phyloP scores from a whole-genome alignment of 2,888 invertebrate genomes.

The Scaptodrosophila latifasciaeformis region DNA sequence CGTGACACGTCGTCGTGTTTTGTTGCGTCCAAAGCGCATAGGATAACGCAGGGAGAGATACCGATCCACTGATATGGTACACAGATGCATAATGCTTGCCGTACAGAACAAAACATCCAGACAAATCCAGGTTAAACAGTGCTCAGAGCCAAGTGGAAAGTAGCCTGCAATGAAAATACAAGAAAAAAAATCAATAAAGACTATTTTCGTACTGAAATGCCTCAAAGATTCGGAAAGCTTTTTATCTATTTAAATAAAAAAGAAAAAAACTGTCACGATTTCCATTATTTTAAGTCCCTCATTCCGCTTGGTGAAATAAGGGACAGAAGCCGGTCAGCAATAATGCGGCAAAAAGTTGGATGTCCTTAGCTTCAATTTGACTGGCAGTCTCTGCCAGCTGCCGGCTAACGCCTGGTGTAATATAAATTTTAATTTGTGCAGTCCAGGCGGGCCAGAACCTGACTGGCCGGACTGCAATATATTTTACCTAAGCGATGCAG shows the following conservation, averaged over 20 bases:
- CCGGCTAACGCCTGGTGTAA: neutral
- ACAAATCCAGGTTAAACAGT: conserved; percentile 95
- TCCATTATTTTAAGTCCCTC: too few relatives aligned
- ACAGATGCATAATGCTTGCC: conserved; percentile 96
- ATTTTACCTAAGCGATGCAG: conserved; percentile 28
- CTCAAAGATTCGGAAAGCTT: too few relatives aligned
- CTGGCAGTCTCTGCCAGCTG: neutral
- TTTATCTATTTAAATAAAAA: too few relatives aligned
- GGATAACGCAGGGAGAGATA: conserved; percentile 94
- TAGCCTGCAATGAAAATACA: conserved; percentile 79
- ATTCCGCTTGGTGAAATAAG: too few relatives aligned
- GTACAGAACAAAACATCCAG: conserved; percentile 97
- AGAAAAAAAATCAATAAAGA: too few relatives aligned
- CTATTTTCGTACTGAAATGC: too few relatives aligned
- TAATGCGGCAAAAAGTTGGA: too few relatives aligned
- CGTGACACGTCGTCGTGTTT: conserved; percentile 87
- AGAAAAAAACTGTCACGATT: too few relatives aligned
- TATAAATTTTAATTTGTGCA: conserved; percentile 13
- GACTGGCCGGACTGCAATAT: conserved; percentile 43
- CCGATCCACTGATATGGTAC: conserved; percentile 96
- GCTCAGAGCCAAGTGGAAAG: conserved; percentile 87
- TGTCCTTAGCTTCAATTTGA: neutral
- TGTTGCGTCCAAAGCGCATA: conserved; percentile 93
- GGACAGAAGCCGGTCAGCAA: too few relatives aligned
- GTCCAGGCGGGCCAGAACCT: neutral